These are phyloP conservation scores for Melangyna quadrimaculata DNA, from an alignment of 2,888 invertebrate species.

Conservation along the genomic window DNA sequence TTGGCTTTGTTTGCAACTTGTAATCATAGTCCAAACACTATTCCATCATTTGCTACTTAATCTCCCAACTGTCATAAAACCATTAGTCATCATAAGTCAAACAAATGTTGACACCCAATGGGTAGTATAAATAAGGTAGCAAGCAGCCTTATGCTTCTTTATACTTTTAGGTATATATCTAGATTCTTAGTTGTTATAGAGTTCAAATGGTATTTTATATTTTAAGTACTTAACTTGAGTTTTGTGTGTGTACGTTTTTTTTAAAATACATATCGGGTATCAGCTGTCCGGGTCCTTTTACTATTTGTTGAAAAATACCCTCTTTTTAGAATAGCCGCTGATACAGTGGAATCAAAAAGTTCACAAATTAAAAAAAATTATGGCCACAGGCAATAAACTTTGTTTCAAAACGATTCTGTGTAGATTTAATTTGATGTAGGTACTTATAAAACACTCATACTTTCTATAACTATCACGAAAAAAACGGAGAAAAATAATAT, in stretches of 20 bases:
- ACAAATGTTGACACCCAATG: conserved; percentile 61
- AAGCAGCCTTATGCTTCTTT: conserved; percentile 3
- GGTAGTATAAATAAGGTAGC: too few species aligned
- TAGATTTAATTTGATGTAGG: too few species aligned
- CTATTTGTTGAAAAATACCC: not conserved
- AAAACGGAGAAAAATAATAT: too few species aligned
- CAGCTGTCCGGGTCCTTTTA: not conserved
- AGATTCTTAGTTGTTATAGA: not conserved
- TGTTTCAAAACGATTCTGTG: too few species aligned
- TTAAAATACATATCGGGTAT: not conserved
- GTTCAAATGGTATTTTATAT: conserved; percentile 53
- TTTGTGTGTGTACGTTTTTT: not conserved
- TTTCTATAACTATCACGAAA: too few species aligned
- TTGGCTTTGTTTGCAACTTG: conserved; percentile 23
- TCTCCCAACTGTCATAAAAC: conserved; percentile 62
- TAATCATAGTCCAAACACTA: conserved; percentile 49
- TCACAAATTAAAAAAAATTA: not conserved
- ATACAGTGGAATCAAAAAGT: not conserved
- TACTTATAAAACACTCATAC: too few species aligned
- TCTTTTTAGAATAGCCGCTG: not conserved
- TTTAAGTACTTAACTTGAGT: conserved; percentile 26
- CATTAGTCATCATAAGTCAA: conserved; percentile 70
- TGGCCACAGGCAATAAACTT: too few species aligned
- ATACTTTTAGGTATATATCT: conserved; percentile 7
- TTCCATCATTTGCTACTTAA: conserved; percentile 64